phyloP scores from a whole-genome alignment of 2,113 vertebrate species.

The Odocoileus virginianus region DNA sequence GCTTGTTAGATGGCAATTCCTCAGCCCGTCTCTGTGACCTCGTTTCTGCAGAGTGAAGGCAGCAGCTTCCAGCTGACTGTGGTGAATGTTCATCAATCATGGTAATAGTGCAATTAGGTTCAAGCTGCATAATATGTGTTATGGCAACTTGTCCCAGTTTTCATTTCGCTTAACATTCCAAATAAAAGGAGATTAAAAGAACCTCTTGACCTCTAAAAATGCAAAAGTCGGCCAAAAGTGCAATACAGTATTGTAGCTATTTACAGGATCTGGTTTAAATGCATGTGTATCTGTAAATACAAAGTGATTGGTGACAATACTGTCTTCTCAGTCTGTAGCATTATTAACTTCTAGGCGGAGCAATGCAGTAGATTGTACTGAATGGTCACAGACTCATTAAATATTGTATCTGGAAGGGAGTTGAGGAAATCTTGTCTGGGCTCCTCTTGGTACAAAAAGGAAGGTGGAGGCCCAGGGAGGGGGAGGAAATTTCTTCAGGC shows the following conservation, averaged over 20 bases:
- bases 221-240: slow-evolving; percentile 37
- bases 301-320: not conserved
- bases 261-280: slow-evolving; percentile 50
- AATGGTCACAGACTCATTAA: not conserved
- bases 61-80: slow-evolving; percentile 48
- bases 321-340: slow-evolving; percentile 10
- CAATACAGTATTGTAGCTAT: slow-evolving; percentile 37
- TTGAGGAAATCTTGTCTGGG: not conserved
- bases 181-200: slow-evolving; percentile 22
- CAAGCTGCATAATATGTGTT: slow-evolving; percentile 29
- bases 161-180: slow-evolving; percentile 45
- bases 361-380: not conserved
- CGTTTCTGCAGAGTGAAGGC: slow-evolving; percentile 36
- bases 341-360: not conserved
- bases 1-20: not conserved
- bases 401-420: not conserved
- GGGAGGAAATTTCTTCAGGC: not conserved
- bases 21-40: slow-evolving; percentile 46
- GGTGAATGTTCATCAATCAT: slow-evolving; percentile 25
- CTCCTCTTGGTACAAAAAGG: not conserved
- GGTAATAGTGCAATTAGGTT: slow-evolving; percentile 45
- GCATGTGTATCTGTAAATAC: slow-evolving; percentile 50
- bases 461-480: not conserved
- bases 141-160: slow-evolving; percentile 50
- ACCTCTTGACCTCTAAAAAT: slow-evolving; percentile 32